phyloP scores from a whole-genome alignment of 2,113 vertebrate genomes.

The Marmota flaviventris region DNA sequence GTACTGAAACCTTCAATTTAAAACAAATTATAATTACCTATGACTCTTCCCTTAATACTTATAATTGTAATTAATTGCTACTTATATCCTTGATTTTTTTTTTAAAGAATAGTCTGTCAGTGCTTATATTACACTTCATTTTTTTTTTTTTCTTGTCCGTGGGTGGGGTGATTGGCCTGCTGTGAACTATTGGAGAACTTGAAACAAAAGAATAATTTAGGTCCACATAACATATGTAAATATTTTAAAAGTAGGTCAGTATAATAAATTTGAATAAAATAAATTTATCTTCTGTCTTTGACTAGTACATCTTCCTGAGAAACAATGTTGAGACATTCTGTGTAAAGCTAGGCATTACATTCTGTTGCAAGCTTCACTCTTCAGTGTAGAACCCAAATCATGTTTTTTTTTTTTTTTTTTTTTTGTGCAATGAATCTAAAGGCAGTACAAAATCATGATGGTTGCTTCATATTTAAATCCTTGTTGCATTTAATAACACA shows the following conservation, averaged over 20 bases:
- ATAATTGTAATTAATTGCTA: background rate
- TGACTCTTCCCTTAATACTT: background rate
- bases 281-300: background rate
- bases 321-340: background rate
- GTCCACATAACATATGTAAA: background rate
- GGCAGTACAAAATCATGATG: background rate
- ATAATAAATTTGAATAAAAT: background rate
- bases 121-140: background rate
- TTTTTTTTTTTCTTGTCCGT: background rate
- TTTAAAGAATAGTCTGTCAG: background rate
- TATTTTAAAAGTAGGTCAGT: background rate
- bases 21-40: background rate
- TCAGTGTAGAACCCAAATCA: background rate
- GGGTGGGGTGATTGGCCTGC: background rate
- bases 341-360: background rate
- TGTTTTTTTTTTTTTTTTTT: too few species aligned
- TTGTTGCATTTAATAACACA: background rate
- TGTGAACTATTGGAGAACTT: background rate
- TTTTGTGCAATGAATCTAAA: background rate
- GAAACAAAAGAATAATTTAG: background rate
- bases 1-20: background rate
- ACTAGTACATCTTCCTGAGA: background rate
- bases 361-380: background rate
- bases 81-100: background rate
- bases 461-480: background rate